phyloP scores from a whole-genome alignment of 2,888 invertebrate species.

The Aromia moschata region DNA sequence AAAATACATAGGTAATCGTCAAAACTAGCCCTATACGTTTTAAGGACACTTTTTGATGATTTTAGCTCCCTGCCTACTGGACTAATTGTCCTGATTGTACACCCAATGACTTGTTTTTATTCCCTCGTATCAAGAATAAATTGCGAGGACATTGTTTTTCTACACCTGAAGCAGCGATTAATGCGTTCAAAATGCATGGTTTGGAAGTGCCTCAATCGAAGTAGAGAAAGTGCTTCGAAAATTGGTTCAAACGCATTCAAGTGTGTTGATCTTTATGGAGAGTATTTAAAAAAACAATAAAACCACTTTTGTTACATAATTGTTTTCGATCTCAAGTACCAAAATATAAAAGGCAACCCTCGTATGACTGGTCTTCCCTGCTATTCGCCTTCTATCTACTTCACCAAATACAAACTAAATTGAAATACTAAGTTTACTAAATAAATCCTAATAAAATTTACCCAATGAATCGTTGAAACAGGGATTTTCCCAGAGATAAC shows the following conservation, averaged over 20 bases:
- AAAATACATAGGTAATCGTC: too few relatives aligned
- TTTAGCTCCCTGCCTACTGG: too few relatives aligned
- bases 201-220: background rate
- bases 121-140: background rate
- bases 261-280: background rate
- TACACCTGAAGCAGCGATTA: background rate
- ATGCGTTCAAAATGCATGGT: background rate
- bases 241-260: background rate
- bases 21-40: too few relatives aligned
- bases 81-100: background rate
- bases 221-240: background rate
- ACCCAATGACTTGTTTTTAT: background rate
- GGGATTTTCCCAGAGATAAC: too few relatives aligned
- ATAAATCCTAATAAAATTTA: too few relatives aligned
- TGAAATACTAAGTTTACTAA: too few relatives aligned
- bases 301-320: background rate
- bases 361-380: background rate
- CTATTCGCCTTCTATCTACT: too few relatives aligned
- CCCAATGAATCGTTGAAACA: too few relatives aligned
- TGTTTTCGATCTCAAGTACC: background rate
- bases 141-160: background rate
- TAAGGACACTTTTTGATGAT: too few relatives aligned
- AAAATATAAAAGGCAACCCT: background rate
- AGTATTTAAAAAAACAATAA: background rate
- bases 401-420: too few relatives aligned